Percentiles rank a stretch among this genome's conserved stretches.
Conservation (phyloP, 2,888 invertebrate genomes). For the Drosophila neonasuta region DNA sequence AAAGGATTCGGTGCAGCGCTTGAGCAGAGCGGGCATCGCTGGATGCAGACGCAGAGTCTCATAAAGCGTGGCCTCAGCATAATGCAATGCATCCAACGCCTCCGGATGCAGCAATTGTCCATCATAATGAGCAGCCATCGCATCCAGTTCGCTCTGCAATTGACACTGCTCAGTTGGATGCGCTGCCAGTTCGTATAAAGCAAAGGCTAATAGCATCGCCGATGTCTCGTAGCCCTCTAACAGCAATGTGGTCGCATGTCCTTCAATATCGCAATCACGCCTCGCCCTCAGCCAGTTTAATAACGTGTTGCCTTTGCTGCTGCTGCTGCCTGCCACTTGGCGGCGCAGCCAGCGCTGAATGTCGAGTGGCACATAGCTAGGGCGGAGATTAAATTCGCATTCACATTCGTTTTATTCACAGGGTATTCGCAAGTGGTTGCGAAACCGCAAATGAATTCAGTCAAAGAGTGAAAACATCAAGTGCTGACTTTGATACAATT, state of each 20-base stretch:
- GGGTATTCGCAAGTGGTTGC: too few species aligned
- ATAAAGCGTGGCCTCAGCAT: constrained; percentile 68
- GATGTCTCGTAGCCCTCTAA: constrained; percentile 78
- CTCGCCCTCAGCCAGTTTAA: constrained; percentile 65
- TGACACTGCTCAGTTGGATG: constrained; percentile 56
- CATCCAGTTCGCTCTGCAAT: constrained; percentile 65
- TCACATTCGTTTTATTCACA: too few species aligned
- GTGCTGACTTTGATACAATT: too few species aligned
- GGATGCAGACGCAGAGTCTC: constrained; percentile 76
- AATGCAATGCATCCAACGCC: constrained; percentile 62
- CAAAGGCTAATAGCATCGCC: constrained; percentile 70
- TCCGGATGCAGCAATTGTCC: constrained; percentile 50
- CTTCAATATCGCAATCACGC: constrained; percentile 48
- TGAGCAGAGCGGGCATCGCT: constrained; percentile 71
- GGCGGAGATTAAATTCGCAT: background rate
- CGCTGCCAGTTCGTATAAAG: constrained; percentile 62
- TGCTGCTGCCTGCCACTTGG: constrained; percentile 39
- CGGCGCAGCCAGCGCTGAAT: constrained; percentile 65
- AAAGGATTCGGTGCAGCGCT: constrained; percentile 70
- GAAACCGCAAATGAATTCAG: too few species aligned
- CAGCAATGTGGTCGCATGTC: constrained; percentile 72
- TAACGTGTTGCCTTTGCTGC: constrained; percentile 29
- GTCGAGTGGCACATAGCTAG: constrained; percentile 65
- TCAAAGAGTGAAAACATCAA: too few species aligned
- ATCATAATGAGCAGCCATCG: constrained; percentile 47